phyloP scores from a whole-genome alignment of 2,113 vertebrate genomes.

The Oenanthe oenanthe region DNA sequence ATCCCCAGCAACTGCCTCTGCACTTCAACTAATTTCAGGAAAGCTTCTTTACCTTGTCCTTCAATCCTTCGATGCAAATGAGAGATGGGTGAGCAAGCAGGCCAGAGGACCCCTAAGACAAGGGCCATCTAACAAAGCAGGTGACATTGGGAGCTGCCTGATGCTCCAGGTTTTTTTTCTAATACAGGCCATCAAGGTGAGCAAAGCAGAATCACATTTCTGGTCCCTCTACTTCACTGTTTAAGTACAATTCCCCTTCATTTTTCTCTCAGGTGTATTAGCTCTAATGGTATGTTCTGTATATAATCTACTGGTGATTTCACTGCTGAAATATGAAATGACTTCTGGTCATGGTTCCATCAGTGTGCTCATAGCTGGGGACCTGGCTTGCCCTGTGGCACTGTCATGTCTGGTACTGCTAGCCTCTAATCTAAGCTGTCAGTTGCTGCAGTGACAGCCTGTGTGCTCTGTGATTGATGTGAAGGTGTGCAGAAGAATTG shows the following conservation, averaged over 20 bases:
- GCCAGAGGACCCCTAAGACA: neutral
- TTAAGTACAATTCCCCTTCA: neutral
- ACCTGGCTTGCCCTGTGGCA: neutral
- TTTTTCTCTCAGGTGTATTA: neutral
- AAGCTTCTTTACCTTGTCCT: neutral
- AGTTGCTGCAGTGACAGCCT: neutral
- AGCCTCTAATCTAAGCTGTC: neutral
- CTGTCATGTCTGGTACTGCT: neutral
- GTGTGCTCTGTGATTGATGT: neutral
- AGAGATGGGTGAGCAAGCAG: neutral
- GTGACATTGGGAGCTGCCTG: neutral
- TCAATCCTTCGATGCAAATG: neutral
- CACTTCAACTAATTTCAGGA: neutral
- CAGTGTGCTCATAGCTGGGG: neutral
- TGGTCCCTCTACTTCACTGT: neutral
- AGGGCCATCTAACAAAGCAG: neutral
- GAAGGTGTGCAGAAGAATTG: neutral
- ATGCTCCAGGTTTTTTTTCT: neutral
- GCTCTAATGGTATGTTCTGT: neutral
- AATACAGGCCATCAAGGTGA: neutral
- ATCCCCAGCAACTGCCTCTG: neutral
- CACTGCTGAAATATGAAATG: neutral
- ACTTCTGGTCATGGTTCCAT: neutral
- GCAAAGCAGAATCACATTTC: neutral
- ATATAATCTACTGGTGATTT: neutral